A percentile compares a stretch with the other conserved stretches of the same genome.
phyloP scores from a whole-genome alignment of 2,113 vertebrate species.

The Ceratotherium simum region DNA sequence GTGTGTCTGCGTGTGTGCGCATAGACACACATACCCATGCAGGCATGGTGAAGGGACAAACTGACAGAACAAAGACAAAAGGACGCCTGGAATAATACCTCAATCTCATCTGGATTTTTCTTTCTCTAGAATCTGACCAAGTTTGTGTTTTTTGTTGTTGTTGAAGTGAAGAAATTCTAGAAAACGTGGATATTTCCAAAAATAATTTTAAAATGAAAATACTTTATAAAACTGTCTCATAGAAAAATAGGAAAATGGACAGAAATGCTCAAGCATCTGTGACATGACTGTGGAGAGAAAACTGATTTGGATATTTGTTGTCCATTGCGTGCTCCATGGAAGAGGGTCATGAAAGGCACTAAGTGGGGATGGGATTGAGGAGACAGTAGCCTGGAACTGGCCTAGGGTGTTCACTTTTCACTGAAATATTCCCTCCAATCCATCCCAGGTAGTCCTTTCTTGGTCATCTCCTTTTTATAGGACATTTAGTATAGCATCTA shows the following conservation, averaged over 20 bases:
- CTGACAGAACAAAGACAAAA: background rate
- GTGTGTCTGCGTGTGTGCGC: too few species aligned
- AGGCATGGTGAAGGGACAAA: background rate
- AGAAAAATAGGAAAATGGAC: background rate
- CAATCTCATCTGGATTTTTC: background rate
- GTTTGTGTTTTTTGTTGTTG: background rate
- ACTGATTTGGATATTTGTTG: background rate
- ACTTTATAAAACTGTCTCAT: background rate
- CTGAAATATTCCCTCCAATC: background rate
- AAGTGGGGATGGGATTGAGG: background rate
- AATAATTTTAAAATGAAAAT: background rate
- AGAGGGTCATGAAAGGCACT: background rate
- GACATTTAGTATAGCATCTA: background rate
- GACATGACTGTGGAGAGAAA: background rate
- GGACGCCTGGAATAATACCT: background rate
- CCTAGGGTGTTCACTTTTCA: background rate
- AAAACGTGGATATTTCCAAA: background rate
- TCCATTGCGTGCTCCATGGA: background rate
- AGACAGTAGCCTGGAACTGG: background rate
- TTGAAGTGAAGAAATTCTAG: background rate
- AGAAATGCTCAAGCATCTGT: background rate
- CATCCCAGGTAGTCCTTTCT: background rate
- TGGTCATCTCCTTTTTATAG: background rate
- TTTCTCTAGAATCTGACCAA: background rate
- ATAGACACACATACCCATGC: background rate